Percentiles rank a stretch among this genome's conserved stretches.
Conservation (phyloP, 2,113 vertebrate species). For the Enhydra lutris region DNA sequence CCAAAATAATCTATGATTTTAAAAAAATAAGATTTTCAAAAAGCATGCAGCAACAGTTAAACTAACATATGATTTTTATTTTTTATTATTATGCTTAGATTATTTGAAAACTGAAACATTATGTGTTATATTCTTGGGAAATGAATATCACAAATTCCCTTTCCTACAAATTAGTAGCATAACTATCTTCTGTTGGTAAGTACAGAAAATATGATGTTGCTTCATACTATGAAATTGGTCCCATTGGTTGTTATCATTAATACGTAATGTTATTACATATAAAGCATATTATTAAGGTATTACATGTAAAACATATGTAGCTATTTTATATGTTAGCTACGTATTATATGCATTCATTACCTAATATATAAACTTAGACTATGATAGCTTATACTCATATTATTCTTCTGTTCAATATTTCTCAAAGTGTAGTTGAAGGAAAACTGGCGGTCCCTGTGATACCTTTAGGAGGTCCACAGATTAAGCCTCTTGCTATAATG, state of each 20-base stretch:
- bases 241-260: neutral
- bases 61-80: neutral
- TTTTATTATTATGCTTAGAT: neutral
- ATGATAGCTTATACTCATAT: neutral
- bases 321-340: neutral
- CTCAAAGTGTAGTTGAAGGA: neutral
- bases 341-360: neutral
- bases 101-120: neutral
- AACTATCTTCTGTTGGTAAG: neutral
- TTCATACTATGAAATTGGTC: neutral
- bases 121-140: neutral
- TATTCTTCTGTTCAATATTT: neutral
- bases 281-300: neutral
- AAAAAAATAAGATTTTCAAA: neutral
- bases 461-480: no score
- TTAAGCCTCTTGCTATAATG: neutral
- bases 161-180: neutral
- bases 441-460: neutral
- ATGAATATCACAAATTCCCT: neutral
- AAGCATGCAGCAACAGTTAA: neutral
- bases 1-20: neutral
- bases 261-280: neutral
- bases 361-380: neutral
- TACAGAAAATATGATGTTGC: neutral
- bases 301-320: neutral